These are phyloP conservation scores for Ceyx erithaca DNA, from an alignment of 2,797 vertebrate genomes.

Conservation along the genomic window DNA sequence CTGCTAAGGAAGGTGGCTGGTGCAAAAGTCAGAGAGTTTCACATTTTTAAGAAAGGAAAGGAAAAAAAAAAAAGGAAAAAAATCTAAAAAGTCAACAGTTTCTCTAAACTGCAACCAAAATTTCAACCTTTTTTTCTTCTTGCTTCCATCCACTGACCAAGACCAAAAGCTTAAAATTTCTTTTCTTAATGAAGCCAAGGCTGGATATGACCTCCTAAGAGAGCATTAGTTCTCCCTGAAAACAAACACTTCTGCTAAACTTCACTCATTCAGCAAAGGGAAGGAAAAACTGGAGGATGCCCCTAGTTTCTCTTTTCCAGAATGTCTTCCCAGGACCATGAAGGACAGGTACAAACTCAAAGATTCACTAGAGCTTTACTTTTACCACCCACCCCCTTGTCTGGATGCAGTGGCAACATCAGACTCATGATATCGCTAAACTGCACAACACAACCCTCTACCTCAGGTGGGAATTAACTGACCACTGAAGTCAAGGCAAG, in stretches of 20 bases:
- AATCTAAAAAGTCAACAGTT: background rate
- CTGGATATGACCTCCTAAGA: background rate
- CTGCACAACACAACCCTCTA: background rate
- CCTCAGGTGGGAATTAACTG: background rate
- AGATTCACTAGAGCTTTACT: background rate
- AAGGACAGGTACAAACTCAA: background rate
- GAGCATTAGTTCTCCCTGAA: background rate
- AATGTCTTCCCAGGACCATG: background rate
- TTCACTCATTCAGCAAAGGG: background rate
- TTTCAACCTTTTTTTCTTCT: background rate
- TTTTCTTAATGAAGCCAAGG: too few relatives aligned
- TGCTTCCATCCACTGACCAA: background rate
- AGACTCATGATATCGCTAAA: rapidly evolving
- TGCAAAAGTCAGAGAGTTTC: background rate
- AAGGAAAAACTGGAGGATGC: background rate
- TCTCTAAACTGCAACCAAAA: background rate
- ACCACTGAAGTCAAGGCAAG: background rate
- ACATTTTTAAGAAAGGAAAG: background rate
- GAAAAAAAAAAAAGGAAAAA: background rate
- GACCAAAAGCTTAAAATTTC: background rate
- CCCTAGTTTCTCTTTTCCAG: background rate
- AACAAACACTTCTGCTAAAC: background rate
- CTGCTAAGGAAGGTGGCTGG: background rate
- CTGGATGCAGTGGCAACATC: rapidly evolving
- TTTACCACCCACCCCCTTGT: background rate